Conservation (phyloP, 2,888 invertebrate genomes). For the Leptinotarsa juncta region DNA sequence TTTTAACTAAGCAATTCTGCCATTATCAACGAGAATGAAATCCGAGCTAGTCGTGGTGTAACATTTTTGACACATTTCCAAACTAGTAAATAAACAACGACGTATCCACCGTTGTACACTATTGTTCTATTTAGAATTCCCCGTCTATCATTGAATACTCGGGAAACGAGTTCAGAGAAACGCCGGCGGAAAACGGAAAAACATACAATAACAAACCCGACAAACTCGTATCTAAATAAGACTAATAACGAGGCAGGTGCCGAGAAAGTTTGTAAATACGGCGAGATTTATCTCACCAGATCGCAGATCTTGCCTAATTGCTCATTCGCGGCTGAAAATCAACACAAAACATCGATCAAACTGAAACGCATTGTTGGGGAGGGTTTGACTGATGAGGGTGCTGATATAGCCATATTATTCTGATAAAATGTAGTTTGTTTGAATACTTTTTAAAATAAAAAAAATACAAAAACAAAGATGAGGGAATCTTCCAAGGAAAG, state of each 20-base stretch:
- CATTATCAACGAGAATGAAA: too few relatives aligned
- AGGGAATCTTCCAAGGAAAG: too few relatives aligned
- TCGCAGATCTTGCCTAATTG: constrained; percentile 5
- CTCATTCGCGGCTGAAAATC: constrained; percentile 9
- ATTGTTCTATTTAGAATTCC: neutral
- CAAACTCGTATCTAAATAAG: constrained; percentile 28
- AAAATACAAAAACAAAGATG: too few relatives aligned
- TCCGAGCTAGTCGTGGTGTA: too few relatives aligned
- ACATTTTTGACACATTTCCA: too few relatives aligned
- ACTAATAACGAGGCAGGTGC: constrained; percentile 29
- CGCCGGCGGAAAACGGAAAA: constrained; percentile 32
- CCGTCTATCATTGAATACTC: constrained; percentile 19
- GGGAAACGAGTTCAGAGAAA: constrained; percentile 27
- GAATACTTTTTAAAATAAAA: too few relatives aligned
- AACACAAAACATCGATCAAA: constrained; percentile 13
- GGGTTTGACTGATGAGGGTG: neutral
- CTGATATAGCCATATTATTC: too few relatives aligned
- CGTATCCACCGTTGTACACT: too few relatives aligned
- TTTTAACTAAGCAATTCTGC: too few relatives aligned
- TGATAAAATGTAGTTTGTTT: too few relatives aligned
- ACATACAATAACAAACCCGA: constrained; percentile 31
- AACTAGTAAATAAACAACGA: too few relatives aligned
- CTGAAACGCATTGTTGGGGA: neutral
- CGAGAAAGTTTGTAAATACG: constrained; percentile 30
- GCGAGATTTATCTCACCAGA: constrained; percentile 22